A percentile compares a stretch with the other conserved stretches of the same genome.
phyloP scores from a whole-genome alignment of 2,888 invertebrate genomes.

The Scaeva pyrastri region DNA sequence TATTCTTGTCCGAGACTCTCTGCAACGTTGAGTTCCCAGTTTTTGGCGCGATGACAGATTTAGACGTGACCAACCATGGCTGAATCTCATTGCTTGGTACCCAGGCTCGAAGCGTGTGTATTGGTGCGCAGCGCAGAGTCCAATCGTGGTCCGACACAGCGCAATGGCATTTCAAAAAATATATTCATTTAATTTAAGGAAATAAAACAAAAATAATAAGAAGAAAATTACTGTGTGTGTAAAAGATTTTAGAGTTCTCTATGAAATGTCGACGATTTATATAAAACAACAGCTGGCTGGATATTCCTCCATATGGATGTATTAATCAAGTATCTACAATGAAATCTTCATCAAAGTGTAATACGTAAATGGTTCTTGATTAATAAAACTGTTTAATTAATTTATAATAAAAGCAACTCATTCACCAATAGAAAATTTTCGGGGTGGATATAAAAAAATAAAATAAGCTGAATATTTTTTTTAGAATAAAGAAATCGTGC shows the following conservation, averaged over 20 bases:
- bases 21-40: conserved; percentile 48
- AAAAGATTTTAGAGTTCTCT: conserved; percentile 32
- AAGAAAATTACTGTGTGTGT: conserved; percentile 7
- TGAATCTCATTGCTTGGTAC: conserved; percentile 54
- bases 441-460: too few relatives aligned
- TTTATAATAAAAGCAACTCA: too few relatives aligned
- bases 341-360: conserved; percentile 69
- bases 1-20: conserved; percentile 43
- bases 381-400: too few relatives aligned
- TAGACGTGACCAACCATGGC: conserved; percentile 54
- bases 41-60: conserved; percentile 57
- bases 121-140: conserved; percentile 44
- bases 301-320: conserved; percentile 48
- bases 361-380: too few relatives aligned
- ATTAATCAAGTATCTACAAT: conserved; percentile 39
- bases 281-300: conserved; percentile 67
- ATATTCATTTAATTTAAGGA: conserved; percentile 21
- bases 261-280: conserved; percentile 60
- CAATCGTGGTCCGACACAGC: conserved; percentile 59
- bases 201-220: not conserved
- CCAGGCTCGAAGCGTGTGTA: conserved; percentile 51
- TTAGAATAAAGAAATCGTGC: too few relatives aligned
- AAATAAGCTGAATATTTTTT: too few relatives aligned
- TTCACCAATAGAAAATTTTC: too few relatives aligned
- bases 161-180: conserved; percentile 50